Base-by-base conservation (phyloP, 2,888 invertebrate species). In the Hylaea fasciaria region DNA sequence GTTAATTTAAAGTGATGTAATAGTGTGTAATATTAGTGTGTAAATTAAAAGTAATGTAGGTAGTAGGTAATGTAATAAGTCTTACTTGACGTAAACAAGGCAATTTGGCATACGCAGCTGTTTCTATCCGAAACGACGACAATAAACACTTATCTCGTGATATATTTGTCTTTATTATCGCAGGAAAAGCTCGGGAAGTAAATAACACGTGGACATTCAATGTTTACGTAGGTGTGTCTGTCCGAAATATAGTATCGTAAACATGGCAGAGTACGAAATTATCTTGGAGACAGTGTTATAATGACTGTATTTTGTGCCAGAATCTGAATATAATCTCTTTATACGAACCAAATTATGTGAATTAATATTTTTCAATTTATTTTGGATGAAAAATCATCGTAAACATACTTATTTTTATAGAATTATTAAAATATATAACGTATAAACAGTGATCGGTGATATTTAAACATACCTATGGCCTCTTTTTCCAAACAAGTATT, bases 161-260 rank as follows among this genome's bases (percentile, higher is more conserved):
- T 55, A 56, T 56, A 55, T 41, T 22, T 39, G 48, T 35, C 28
- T 28, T 13, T 53, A 63, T 51, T 51, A 59, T 68, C 61, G 58
- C 56, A 55, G 51, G 61, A 64, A 64, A 59, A 62, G 56, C 62
- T 57, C 40, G 35, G 12, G 52, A 52, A 54, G 62, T 50, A 65
- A 65, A 66, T 62, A 71, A 71, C 75, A 74, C 74, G 77, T 70
- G 56, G 60, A 55, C 41, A 50, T 49, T 47, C 60, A 48, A 40
- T 75, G 69, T 78, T 75, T 74, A 71, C 65, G 68, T 77, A 78
- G 78, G 73, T 78, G 78, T 68, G 70, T 63, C 61, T 67, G 52
- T 58, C 51, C 50, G 58, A 69, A 65, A 57, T 48, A 51, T 59
- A 43, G 47, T 47, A 54, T 47, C 32, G 57, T 63, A 50, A 46